phyloP scores from a whole-genome alignment of 1,140 invertebrate genomes.

The Drosophila miranda region DNA sequence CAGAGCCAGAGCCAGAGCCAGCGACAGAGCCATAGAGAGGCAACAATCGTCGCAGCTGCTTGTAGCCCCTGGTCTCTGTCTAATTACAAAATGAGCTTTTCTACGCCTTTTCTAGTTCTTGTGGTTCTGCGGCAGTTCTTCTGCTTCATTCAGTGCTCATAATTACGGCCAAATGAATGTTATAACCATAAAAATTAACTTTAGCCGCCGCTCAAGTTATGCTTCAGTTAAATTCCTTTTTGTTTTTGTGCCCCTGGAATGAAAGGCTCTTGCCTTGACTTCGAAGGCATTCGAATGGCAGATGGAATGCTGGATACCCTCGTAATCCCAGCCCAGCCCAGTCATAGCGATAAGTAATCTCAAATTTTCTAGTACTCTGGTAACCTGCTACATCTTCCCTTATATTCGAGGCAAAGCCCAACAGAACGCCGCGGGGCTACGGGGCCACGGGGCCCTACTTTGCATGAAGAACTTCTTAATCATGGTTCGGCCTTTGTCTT shows the following conservation, averaged over 20 bases:
- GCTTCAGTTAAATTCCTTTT: constrained; percentile 74
- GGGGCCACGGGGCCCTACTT: constrained; percentile 3
- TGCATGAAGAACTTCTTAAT: constrained; percentile 62
- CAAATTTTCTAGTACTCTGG: neutral
- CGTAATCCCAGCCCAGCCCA: neutral
- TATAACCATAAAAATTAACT: constrained; percentile 78
- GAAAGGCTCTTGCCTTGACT: constrained; percentile 11
- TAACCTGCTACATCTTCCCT: neutral
- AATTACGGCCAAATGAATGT: constrained; percentile 80
- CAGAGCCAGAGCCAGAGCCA: constrained; percentile 20
- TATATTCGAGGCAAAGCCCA: constrained; percentile 14
- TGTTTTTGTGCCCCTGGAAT: constrained; percentile 29
- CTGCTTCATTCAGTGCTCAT: constrained; percentile 49
- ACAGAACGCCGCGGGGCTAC: constrained; percentile 1
- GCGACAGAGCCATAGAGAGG: constrained; percentile 6
- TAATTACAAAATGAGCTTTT: constrained; percentile 76
- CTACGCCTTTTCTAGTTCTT: constrained; percentile 28
- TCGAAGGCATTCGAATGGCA: neutral
- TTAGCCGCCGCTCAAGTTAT: constrained; percentile 67
- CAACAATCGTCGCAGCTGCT: too few relatives aligned
- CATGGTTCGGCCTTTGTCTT: constrained; percentile 44
- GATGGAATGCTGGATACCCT: constrained; percentile 22
- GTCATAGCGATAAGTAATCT: neutral
- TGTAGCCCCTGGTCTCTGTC: constrained; percentile 67
- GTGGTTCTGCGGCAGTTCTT: constrained; percentile 9